Evolutionary conservation across 2,888 invertebrate genomes (phyloP).

Genomic region (Nezara viridula): DNA sequence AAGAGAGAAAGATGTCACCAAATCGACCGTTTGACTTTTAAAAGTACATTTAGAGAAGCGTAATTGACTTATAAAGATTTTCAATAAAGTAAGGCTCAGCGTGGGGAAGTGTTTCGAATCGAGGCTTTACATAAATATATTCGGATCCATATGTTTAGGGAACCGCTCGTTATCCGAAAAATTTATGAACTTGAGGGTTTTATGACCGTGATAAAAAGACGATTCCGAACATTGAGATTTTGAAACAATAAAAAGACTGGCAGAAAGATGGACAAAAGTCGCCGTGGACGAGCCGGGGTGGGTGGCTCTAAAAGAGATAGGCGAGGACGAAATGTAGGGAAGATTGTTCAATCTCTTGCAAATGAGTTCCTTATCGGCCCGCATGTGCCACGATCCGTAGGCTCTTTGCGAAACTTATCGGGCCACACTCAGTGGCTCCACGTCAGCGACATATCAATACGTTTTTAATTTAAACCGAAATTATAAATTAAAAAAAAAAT

Average conservation of each 20-base stretch:
- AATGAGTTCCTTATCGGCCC: slow-evolving; percentile 23
- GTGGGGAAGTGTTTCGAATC: not conserved
- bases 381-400: not conserved
- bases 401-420: not conserved
- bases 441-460: not conserved
- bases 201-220: not conserved
- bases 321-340: not conserved
- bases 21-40: not conserved
- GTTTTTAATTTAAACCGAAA: too few relatives aligned
- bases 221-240: not conserved
- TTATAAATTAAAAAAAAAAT: too few relatives aligned
- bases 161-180: not conserved
- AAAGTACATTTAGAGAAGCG: not conserved
- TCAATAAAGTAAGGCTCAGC: not conserved
- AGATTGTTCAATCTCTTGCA: slow-evolving; percentile 1
- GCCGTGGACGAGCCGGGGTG: not conserved
- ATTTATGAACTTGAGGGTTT: not conserved
- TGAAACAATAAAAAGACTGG: not conserved
- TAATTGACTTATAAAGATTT: slow-evolving; percentile 9
- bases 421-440: not conserved
- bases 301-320: not conserved
- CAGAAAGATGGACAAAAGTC: not conserved
- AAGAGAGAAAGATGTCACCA: not conserved
- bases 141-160: not conserved
- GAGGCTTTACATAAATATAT: not conserved